Evolutionary conservation across 2,113 vertebrate species (phyloP).

Genomic region (Amazona guildingii): DNA sequence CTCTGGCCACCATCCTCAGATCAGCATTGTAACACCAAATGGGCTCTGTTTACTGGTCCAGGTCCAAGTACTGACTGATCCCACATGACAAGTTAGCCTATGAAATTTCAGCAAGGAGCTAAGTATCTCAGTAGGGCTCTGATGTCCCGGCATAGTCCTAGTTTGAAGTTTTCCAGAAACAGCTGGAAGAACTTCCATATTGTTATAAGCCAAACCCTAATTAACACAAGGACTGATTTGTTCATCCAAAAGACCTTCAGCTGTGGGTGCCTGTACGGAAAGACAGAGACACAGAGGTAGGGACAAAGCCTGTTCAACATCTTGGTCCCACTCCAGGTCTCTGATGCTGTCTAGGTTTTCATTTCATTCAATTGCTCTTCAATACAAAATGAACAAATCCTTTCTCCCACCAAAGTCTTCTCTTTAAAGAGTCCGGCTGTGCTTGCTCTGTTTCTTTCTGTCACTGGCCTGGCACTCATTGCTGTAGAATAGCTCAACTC

Average conservation of each 20-base stretch:
- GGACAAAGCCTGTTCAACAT: background rate
- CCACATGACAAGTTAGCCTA: background rate
- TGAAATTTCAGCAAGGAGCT: background rate
- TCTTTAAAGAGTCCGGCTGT: background rate
- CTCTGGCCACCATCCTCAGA: background rate
- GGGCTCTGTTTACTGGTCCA: background rate
- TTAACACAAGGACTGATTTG: conserved; percentile 23
- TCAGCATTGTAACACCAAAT: background rate
- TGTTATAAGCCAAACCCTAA: conserved; percentile 25
- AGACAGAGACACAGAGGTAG: background rate
- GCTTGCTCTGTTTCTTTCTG: background rate
- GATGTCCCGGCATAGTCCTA: background rate
- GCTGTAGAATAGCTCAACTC: conserved; percentile 23
- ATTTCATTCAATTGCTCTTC: background rate
- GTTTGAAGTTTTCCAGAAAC: background rate
- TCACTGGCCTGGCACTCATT: conserved; percentile 6
- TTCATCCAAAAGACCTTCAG: conserved; percentile 31
- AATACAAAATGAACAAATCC: background rate
- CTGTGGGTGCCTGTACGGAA: background rate
- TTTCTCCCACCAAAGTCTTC: background rate
- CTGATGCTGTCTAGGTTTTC: background rate
- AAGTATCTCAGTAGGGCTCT: background rate
- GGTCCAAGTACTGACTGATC: background rate
- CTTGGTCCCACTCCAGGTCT: background rate
- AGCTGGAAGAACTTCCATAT: conserved; percentile 46